Percentiles rank a stretch among this genome's conserved stretches.
Conservation (phyloP, 2,888 invertebrate genomes). For the Conchocele bisecta region DNA sequence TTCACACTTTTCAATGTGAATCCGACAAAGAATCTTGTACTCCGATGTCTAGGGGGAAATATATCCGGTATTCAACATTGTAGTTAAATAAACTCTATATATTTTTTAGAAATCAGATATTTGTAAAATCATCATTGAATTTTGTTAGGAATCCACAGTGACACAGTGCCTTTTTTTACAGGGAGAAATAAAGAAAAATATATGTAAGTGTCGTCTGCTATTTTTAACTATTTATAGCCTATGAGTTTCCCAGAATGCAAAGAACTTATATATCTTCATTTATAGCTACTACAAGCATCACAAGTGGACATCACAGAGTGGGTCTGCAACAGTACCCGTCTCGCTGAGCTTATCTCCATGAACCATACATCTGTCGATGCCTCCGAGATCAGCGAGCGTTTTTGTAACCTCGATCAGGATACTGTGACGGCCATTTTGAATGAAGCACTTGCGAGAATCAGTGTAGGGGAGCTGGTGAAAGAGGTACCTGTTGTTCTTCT, state of each 20-base stretch:
- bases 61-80: no score
- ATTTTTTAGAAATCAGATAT: no score
- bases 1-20: no score
- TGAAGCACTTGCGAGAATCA: conserved; percentile 62
- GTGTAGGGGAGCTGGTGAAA: conserved; percentile 71
- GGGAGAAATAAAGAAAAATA: no score
- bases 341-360: conserved; percentile 29
- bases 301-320: conserved; percentile 38
- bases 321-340: conserved; percentile 53
- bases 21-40: no score
- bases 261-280: background rate
- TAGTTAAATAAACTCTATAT: no score
- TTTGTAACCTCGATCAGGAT: conserved; percentile 66
- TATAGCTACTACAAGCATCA: conserved; percentile 52
- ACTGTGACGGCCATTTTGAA: conserved; percentile 59
- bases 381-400: conserved; percentile 59
- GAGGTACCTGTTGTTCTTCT: conserved; percentile 59
- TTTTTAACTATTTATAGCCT: no score
- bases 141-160: no score
- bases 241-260: background rate
- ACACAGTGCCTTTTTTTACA: no score
- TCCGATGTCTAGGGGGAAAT: no score
- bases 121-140: no score
- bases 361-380: conserved; percentile 30
- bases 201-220: background rate